A percentile compares a stretch with the other conserved stretches of the same genome.
Evolutionary conservation across 2,113 vertebrate genomes (phyloP).

Genomic region (Hucho hucho): DNA sequence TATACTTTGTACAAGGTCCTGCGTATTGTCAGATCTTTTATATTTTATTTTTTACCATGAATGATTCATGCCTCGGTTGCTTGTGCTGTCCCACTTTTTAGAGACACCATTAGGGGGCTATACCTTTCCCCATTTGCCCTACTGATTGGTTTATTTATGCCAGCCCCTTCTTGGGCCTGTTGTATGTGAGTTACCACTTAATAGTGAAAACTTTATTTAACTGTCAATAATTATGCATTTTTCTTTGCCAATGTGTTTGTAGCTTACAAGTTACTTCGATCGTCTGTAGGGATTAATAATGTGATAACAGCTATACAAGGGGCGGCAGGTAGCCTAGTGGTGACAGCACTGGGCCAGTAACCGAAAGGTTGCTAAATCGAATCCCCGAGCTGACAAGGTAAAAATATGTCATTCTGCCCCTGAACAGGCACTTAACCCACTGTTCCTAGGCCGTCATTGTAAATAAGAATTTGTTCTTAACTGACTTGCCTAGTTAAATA

Average conservation of each 20-base stretch:
- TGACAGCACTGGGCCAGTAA: too few relatives aligned
- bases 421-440: too few relatives aligned
- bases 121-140: conserved; percentile 84
- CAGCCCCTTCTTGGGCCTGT: conserved; percentile 73
- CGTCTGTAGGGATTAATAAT: neutral
- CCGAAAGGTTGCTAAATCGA: too few relatives aligned
- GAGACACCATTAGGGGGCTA: conserved; percentile 83
- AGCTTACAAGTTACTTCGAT: neutral
- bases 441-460: too few relatives aligned
- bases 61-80: conserved; percentile 89
- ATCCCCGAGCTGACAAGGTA: too few relatives aligned
- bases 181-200: conserved; percentile 64
- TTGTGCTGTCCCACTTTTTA: conserved; percentile 85
- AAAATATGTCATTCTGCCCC: too few relatives aligned
- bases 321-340: too few relatives aligned
- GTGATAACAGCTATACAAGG: neutral
- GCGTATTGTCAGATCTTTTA: conserved; percentile 85
- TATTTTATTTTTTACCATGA: conserved; percentile 95
- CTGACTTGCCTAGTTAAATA: too few relatives aligned
- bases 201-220: conserved; percentile 28
- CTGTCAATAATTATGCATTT: conserved; percentile 13
- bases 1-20: conserved; percentile 87
- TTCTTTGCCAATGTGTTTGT: neutral
- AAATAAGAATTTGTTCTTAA: too few relatives aligned
- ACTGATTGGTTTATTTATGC: conserved; percentile 59